A percentile compares a stretch with the other conserved stretches of the same genome.
phyloP scores from a whole-genome alignment of 2,113 vertebrate genomes.

The Tachysurus fulvidraco region DNA sequence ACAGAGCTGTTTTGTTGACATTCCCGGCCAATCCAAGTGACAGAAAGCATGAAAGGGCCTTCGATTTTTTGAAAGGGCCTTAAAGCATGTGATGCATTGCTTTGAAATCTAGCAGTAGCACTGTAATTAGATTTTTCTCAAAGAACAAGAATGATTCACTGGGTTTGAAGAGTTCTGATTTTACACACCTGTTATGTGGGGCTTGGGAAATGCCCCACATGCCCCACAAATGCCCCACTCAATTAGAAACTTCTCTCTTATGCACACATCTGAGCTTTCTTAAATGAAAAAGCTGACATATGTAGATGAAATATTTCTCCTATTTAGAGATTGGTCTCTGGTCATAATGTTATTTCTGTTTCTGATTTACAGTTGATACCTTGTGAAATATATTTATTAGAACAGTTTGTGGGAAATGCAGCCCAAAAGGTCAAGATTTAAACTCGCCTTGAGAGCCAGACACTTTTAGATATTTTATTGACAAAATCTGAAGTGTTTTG shows the following conservation, averaged over 20 bases:
- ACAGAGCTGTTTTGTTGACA: slow-evolving; percentile 24
- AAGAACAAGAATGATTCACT: slow-evolving; percentile 7
- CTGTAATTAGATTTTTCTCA: neutral
- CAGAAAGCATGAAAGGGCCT: slow-evolving; percentile 5
- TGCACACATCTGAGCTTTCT: neutral
- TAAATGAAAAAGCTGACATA: neutral
- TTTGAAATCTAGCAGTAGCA: slow-evolving; percentile 25
- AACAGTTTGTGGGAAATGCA: neutral
- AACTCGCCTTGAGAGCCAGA: neutral
- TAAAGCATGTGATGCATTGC: slow-evolving; percentile 9
- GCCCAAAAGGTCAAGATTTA: neutral
- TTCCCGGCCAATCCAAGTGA: slow-evolving; percentile 13
- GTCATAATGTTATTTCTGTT: neutral
- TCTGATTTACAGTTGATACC: neutral
- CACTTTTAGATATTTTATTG: neutral
- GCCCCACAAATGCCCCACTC: no score
- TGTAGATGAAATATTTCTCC: neutral
- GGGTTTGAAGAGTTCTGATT: neutral
- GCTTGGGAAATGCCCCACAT: neutral
- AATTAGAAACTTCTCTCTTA: neutral
- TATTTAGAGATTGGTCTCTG: neutral
- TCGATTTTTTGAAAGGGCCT: slow-evolving; percentile 20
- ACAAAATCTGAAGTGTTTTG: neutral
- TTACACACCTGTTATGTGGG: neutral
- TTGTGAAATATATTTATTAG: neutral